Evolutionary conservation across 2,113 vertebrate species (phyloP), one percentile per base, ranked within the genome.

Genomic region (Gracilinanus agilis): DNA sequence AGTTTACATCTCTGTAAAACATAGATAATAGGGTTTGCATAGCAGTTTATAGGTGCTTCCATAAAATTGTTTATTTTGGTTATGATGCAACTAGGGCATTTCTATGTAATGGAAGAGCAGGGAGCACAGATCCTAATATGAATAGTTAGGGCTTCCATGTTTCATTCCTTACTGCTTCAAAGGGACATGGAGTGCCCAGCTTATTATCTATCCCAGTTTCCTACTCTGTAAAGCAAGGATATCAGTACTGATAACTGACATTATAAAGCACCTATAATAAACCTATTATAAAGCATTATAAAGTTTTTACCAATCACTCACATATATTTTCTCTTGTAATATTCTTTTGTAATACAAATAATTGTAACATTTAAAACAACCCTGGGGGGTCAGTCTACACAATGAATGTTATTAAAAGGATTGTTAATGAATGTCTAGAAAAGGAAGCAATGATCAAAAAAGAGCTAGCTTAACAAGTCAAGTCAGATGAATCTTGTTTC

Each of bases 61-160:
- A 23, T 54, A 24, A 94, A 61, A 91, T 9, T 55, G 9, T 93
- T 94, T 54, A n/a, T 95, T 92, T 93, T 91, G 95, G 53, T 0
- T 92, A 58, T 92, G 23, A 94, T 25, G 21, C 10, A 90, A 55
- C 11, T 12, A 6, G 90, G 44, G 40, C 23, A 16, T 49, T n/a
- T 40, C 24, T 54, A 40, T 58, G 54, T 2, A 24, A 0, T 61
- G 24, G 19, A 55, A 3, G 61, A 19, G n/a, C 44, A 16, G 88
- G 24, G 4, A 61, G 93, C 54, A 0, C 44, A 1, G 58, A n/a
- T 23, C n/a, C 16, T 2, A 44, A 90, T 40, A 24, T 0, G 0
- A 6, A 58, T 19, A 83, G 34, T 8, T n/a, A 16, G 40, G n/a
- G n/a, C 19, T 83, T 40, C 19, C 67, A 83, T 9, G n/a, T 83